Evolutionary conservation across 2,113 vertebrate species (phyloP), one percentile per base, ranked within the genome.

Genomic region (Nestor notabilis): DNA sequence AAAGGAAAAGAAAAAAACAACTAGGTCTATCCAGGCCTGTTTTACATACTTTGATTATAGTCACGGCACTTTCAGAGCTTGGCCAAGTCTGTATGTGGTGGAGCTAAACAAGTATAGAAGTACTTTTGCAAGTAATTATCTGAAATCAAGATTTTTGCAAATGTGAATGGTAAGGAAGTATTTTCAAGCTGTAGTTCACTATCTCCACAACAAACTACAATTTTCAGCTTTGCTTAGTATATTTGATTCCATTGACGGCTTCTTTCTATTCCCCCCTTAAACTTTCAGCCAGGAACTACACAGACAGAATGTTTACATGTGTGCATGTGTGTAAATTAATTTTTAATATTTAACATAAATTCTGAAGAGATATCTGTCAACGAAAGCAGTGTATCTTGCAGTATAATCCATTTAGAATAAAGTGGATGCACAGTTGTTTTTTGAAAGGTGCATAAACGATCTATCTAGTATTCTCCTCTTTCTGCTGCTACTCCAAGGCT

Each of bases 381-480:
- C 37, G 65, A 65, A 68, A 75, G 21, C 61, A 81, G n/a, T 37
- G 52, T 56, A 10, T 20, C 61, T 84, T 61, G 76, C 56, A 86
- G 63, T 91, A 74, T 88, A 95, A 91, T 74, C 44, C 49, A 83
- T 95, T 96, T 93, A 82, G 27, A 49, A 75, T 10, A 43, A 46
- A 93, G 12, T 19, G 9, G 7, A 31, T 25, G 20, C 17, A 47
- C 0, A 31, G n/a, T 6, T 9, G n/a, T n/a, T 52, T 95, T 96
- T 83, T 78, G 88, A 90, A 84, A 84, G 44, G 68, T 78, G 58
- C 31, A 56, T 90, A 86, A 84, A 92, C 68, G 13, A 82, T 61
- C 39, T 83, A 29, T 91, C 89, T 95, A 61, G 16, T 71, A 53
- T 77, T 93, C 31, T 85, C 53, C 74, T 66, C 71, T 68, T 92